Evolutionary conservation across 2,888 invertebrate genomes (phyloP).

Genomic region (Drosophila colorata): DNA sequence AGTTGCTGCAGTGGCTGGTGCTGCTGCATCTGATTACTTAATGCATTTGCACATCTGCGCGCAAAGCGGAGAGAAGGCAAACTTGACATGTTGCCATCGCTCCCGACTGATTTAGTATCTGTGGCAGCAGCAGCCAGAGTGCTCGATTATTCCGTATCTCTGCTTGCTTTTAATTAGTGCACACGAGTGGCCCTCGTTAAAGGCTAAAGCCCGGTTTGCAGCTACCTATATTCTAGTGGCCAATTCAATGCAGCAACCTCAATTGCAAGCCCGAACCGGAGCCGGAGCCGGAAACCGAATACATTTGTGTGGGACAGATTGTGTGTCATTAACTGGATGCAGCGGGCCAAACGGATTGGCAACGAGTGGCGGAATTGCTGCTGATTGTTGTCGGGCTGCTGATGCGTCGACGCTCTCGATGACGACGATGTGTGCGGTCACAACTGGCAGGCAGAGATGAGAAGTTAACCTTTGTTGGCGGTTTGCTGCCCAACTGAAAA

Average conservation of each 20-base stretch:
- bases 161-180: constrained; percentile 83
- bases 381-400: constrained; percentile 26
- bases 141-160: constrained; percentile 56
- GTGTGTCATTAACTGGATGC: constrained; percentile 74
- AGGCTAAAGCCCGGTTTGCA: constrained; percentile 21
- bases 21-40: constrained; percentile 75
- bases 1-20: constrained; percentile 37
- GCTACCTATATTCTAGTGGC: constrained; percentile 71
- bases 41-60: constrained; percentile 68
- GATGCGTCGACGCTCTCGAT: constrained; percentile 11
- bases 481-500: constrained; percentile 53
- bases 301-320: constrained; percentile 58
- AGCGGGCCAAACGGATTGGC: constrained; percentile 37
- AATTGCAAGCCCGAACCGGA: constrained; percentile 34
- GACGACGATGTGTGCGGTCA: constrained; percentile 40
- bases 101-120: constrained; percentile 62
- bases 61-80: constrained; percentile 32
- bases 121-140: constrained; percentile 37
- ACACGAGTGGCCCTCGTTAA: constrained; percentile 53
- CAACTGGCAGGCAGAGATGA: constrained; percentile 31
- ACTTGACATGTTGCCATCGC: constrained; percentile 58
- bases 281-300: constrained; percentile 44
- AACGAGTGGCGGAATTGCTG: constrained; percentile 49
- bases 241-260: constrained; percentile 81
- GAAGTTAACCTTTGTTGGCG: constrained; percentile 62